These are phyloP conservation scores for Atta texana DNA, from an alignment of 1,140 invertebrate species.

Conservation along the genomic window DNA sequence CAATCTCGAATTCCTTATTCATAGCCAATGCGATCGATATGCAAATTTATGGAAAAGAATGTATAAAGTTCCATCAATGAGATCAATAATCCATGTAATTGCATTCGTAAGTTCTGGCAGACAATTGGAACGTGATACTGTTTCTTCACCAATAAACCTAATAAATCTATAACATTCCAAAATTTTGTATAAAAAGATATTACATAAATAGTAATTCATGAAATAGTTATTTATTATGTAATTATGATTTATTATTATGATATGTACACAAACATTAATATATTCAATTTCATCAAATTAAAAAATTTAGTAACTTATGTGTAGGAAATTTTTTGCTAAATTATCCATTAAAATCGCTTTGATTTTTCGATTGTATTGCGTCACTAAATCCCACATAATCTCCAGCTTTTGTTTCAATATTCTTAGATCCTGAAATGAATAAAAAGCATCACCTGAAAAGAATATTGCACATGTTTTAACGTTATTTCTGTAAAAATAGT, in stretches of 20 bases:
- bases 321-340: slow-evolving; percentile 90
- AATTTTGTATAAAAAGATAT: neutral
- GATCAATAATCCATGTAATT: slow-evolving; percentile 96
- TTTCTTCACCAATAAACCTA: slow-evolving; percentile 96
- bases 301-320: slow-evolving; percentile 86
- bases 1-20: slow-evolving; percentile 89
- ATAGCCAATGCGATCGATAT: slow-evolving; percentile 87
- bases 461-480: neutral
- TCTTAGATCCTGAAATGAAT: slow-evolving; percentile 71
- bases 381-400: slow-evolving; percentile 91
- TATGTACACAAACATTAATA: neutral
- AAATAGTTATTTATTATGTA: neutral
- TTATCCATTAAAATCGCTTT: slow-evolving; percentile 91
- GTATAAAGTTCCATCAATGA: slow-evolving; percentile 92
- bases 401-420: slow-evolving; percentile 84
- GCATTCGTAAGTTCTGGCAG: slow-evolving; percentile 90
- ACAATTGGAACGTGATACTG: slow-evolving; percentile 88
- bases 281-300: neutral
- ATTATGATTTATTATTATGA: neutral
- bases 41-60: slow-evolving; percentile 72
- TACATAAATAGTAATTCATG: neutral
- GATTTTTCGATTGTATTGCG: slow-evolving; percentile 92
- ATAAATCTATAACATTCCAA: neutral
- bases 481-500: slow-evolving; percentile 14
- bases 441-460: slow-evolving; percentile 78